Base-by-base conservation (phyloP, 2,888 invertebrate species). In the Apotomis turbidana region DNA sequence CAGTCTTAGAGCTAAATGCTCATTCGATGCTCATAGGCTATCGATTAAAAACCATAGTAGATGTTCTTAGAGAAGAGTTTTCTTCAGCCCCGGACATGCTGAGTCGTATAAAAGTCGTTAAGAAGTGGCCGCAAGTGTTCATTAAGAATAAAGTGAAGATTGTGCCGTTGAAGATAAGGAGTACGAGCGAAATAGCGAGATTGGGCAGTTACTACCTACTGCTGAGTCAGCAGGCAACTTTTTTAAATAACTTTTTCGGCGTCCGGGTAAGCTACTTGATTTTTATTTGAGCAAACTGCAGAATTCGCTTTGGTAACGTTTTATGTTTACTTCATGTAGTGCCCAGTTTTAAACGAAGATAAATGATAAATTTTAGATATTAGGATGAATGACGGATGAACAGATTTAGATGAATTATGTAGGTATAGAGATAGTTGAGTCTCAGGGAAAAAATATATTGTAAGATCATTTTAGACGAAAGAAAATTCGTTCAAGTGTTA, bases 201-300 rank as follows among this genome's bases (percentile, higher is more conserved):
- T 68, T 79, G 9, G 74, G 57, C 51, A 76, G 70, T 68, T 78
- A 75, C 12, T 78, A 78, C 41, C 63, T 76, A 13, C 71, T 78
- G 12, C 66, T 79, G 41, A 68, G 72, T 9, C 73, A 76, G 27
- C 78, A 79, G 63, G 73, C 70, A 9, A 74, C 76, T 12, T 78
- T 73, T 68, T 66, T 78, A 27, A 78, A 79, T 62, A 63, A 38
- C 8, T 75, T 74, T 64, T 77, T 74, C 55, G 78, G 78, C 52
- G 62, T 76, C 0, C 73, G 77, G 63, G 76, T 78, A 71, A 74
- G 76, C 54, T 0, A 62, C 13, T 38, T 10, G 54, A 46, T 41
- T 58, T 52, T 41, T 60, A 15, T 12, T 15, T 2, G 4, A 49
- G 49, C 38, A 3, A 62, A 62, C 62, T 62, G 62, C 60, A 49